A percentile compares a stretch with the other conserved stretches of the same genome.
phyloP scores from a whole-genome alignment of 1,140 invertebrate species.

The Macrobrachium nipponense region DNA sequence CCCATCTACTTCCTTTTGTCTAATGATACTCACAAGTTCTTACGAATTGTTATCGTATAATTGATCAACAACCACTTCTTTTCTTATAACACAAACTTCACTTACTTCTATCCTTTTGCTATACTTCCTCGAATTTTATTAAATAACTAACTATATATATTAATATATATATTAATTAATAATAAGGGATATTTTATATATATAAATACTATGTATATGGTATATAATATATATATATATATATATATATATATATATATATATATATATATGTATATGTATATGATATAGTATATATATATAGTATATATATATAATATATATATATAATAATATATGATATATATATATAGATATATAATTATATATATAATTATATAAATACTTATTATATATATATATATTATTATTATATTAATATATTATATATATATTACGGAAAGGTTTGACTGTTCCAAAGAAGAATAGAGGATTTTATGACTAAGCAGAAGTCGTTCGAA shows the following conservation, averaged over 20 bases:
- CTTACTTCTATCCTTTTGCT: too few species aligned
- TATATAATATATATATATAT: too few species aligned
- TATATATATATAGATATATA: background rate
- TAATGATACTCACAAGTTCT: too few species aligned
- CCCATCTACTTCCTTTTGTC: too few species aligned
- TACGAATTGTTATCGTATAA: too few species aligned
- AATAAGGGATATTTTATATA: background rate
- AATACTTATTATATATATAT: background rate
- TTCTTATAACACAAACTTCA: too few species aligned
- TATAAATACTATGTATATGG: background rate
- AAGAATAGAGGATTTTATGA: too few species aligned
- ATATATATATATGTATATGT: constrained; percentile 1
- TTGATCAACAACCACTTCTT: too few species aligned
- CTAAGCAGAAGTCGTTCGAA: too few species aligned
- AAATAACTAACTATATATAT: background rate
- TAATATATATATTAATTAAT: background rate
- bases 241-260: background rate
- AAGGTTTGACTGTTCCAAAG: too few species aligned
- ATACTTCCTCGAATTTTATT: too few species aligned
- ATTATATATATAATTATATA: constrained; percentile 5
- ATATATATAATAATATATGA: constrained; percentile 1
- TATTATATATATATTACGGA: too few species aligned
- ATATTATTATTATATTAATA: background rate
- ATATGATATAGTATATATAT: background rate
- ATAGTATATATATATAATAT: background rate